Evolutionary conservation across 2,113 vertebrate genomes (phyloP), one percentile per base, ranked within the genome.

Genomic region (Sterna hirundo): DNA sequence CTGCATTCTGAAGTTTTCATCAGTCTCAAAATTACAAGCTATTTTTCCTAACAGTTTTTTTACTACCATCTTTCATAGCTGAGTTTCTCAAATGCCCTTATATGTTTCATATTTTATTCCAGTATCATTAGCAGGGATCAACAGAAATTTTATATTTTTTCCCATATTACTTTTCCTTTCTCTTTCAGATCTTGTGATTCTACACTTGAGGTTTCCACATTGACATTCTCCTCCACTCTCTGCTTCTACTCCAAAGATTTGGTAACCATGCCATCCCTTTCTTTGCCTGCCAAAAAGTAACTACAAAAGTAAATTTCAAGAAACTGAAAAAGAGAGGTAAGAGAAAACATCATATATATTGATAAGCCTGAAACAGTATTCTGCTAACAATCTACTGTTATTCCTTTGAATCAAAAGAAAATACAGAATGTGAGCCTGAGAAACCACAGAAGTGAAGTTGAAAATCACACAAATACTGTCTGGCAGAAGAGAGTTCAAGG

Each of bases 321-420:
- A 16, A 95, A 91, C 40, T 32, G 34, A 78, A 78, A 74, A 93
- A 89, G 38, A 87, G 16, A 69, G 7, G 15, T 87, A 94, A 93
- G 86, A 94, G 97, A 96, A 97, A 70, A 19, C 32, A 93, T 76
- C 65, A 90, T 94, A 70, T 46, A 87, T 94, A 94, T 90, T 94
- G 96, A 94, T 95, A 93, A 96, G 62, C 29, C 82, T 70, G 62
- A 96, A 97, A 93, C 7, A 88, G 79, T 88, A 87, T 94, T 95
- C 84, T 96, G 44, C 44, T 80, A 93, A 83, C 51, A 86, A 62
- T 15, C 46, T 88, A 84, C 55, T 95, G 71, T 89, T 95, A 95
- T 96, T 97, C 38, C 60, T 88, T 95, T 93, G 83, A 34, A 91
- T 91, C 4, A 92, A 97, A 96, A 90, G 82, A 86, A 96, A 94